Evolutionary conservation across 2,888 invertebrate genomes (phyloP), one percentile per base, ranked within the genome.

Genomic region (Mesorhabditis belari): DNA sequence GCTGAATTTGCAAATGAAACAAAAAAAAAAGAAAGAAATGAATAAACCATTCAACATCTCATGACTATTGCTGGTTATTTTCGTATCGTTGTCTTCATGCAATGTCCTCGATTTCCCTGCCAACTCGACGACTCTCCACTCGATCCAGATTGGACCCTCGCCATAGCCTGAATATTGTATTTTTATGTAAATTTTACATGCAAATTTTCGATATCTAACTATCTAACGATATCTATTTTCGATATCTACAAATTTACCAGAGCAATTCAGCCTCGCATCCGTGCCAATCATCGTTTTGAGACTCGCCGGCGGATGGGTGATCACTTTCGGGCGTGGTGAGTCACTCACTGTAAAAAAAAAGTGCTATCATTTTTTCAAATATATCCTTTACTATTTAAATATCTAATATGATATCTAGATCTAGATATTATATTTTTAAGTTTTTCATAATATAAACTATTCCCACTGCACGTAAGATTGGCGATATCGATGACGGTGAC

Each of bases 111-210:
- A 59, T 24, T 62, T 62, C 3, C 69, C 44, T 9, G 12, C 72
- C 55, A 65, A 65, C 35, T 71, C 70, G 57, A 70, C 61, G 4
- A 71, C 66, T 53, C 65, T 55, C 72, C 72, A 72, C 54, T 72
- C 28, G 19, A 64, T 27, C 21, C 23, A 35, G 24, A 62, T n/a
- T 27, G 58, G 58, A 19, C 52, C 50, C 44, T 35, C 44, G n/a
- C 44, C 44, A n/a, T 35, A 35, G 0, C 44, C 44, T 35, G 44
- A 17, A 35, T 1, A n/a, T n/a, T n/a, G n/a, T n/a, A n/a, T n/a
- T n/a, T n/a, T n/a, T n/a, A n/a, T n/a, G n/a, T n/a, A n/a, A n/a
- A n/a, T n/a, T n/a, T n/a, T n/a, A n/a, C n/a, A n/a, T n/a, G n/a
- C n/a, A n/a, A n/a, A n/a, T n/a, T n/a, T n/a, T n/a, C n/a, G n/a